Base-by-base conservation (phyloP, 2,113 vertebrate genomes). In the Maccullochella peelii region DNA sequence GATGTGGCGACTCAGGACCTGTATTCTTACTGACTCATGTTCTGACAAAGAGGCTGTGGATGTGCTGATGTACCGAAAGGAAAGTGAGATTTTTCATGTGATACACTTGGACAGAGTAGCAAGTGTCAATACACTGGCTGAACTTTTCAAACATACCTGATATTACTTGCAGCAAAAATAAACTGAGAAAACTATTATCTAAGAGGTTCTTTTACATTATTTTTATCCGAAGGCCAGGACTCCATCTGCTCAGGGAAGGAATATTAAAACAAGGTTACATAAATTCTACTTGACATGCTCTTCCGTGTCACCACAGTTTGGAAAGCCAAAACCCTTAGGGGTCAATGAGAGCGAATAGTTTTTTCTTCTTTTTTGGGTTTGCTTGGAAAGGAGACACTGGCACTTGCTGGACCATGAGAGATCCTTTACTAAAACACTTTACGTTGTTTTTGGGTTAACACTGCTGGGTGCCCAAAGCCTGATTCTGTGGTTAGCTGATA, bases 401-500 rank as follows among this genome's bases (percentile, higher is more conserved):
- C 16, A 36, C n/a, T 79, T 69, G 49, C 54, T 69, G 62, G 69
- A 79, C 84, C 76, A 15, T 9, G 9, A 77, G 63, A 76, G 84
- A 82, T 86, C 86, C 78, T 88, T 88, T 47, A 74, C 90, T 69
- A 83, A 52, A 91, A 87, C 88, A 87, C 88, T 85, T 74, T 38
- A 82, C 74, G 79, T 88, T 92, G 87, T 92, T 91, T 88, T 78
- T 70, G 73, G 83, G 84, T 86, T 87, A 91, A 90, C 86, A 85
- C 87, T 62, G 73, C 65, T 62, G 79, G 66, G 83, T 58, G 83
- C 80, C 87, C 80, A 77, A 54, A 91, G 87, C 90, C 5, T 38
- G 74, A 52, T 44, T 89, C 94, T 94, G 92, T 70, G 57, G 30
- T 59, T 65, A 20, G 75, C 86, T 85, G 91, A 93, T 94, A 93